Conservation (phyloP, 2,888 invertebrate species). For the Odontocolon sp. region DNA sequence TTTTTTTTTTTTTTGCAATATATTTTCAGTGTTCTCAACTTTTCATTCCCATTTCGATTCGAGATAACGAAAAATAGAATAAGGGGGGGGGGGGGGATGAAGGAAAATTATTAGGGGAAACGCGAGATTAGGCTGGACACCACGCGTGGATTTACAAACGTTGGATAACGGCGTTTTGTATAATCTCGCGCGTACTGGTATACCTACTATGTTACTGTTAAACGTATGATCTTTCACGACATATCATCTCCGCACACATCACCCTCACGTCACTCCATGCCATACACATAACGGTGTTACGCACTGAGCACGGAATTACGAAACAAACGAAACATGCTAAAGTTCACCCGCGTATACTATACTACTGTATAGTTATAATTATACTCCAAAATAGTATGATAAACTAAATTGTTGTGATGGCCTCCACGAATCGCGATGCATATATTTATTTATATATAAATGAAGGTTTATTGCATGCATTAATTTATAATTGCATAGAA, state of each 20-base stretch:
- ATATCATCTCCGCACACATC: constrained; percentile 70
- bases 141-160: constrained; percentile 64
- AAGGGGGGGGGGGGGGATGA: constrained; percentile 46
- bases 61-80: constrained; percentile 20
- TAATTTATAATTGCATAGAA: constrained; percentile 22
- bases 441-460: constrained; percentile 6
- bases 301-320: constrained; percentile 36
- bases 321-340: constrained; percentile 14
- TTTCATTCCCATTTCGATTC: too few species aligned
- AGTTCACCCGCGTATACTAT: constrained; percentile 34
- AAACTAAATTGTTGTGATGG: neutral
- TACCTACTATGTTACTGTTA: constrained; percentile 64
- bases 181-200: constrained; percentile 22
- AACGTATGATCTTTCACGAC: constrained; percentile 64
- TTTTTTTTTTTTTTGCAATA: too few species aligned
- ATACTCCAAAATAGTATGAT: neutral
- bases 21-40: too few species aligned
- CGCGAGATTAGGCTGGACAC: constrained; percentile 61
- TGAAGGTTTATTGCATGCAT: constrained; percentile 10
- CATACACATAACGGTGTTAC: constrained; percentile 45
- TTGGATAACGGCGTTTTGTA: constrained; percentile 53
- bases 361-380: neutral
- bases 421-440: constrained; percentile 32
- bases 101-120: constrained; percentile 51
- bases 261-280: constrained; percentile 64